A percentile compares a stretch with the other conserved stretches of the same genome.
phyloP scores from a whole-genome alignment of 2,113 vertebrate genomes.

The Mesoclemmys tuberculata region DNA sequence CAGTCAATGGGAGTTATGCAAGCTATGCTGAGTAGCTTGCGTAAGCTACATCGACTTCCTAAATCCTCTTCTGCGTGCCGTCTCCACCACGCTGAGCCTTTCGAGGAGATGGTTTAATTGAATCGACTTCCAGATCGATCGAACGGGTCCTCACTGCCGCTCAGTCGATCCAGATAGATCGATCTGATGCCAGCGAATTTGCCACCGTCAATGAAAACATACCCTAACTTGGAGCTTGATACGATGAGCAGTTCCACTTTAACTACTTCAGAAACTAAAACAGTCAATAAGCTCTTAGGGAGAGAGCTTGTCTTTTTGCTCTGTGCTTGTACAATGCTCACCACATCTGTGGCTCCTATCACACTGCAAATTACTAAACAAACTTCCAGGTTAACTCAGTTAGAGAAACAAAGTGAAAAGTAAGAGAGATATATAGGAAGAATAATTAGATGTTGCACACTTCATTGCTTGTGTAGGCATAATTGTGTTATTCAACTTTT shows the following conservation, averaged over 20 bases:
- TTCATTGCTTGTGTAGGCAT: neutral
- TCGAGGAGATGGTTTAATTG: no score
- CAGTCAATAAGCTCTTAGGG: neutral
- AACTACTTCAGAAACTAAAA: neutral
- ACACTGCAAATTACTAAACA: neutral
- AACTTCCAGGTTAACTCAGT: neutral
- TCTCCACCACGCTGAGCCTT: no score
- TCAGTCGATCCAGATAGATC: no score
- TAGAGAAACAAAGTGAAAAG: constrained; percentile 6
- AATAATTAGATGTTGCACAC: neutral
- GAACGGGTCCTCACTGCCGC: no score
- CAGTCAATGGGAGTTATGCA: no score
- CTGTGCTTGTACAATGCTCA: neutral
- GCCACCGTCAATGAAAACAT: no score
- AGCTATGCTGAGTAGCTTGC: no score
- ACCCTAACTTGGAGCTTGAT: neutral
- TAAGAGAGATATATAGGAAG: neutral
- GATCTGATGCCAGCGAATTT: no score
- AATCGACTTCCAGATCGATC: no score
- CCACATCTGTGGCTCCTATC: neutral
- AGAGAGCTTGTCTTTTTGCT: neutral
- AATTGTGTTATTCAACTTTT: neutral
- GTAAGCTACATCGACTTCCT: no score
- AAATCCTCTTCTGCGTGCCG: no score
- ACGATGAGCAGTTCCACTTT: neutral